Evolutionary conservation across 2,113 vertebrate genomes (phyloP).

Genomic region (Microcebus murinus): DNA sequence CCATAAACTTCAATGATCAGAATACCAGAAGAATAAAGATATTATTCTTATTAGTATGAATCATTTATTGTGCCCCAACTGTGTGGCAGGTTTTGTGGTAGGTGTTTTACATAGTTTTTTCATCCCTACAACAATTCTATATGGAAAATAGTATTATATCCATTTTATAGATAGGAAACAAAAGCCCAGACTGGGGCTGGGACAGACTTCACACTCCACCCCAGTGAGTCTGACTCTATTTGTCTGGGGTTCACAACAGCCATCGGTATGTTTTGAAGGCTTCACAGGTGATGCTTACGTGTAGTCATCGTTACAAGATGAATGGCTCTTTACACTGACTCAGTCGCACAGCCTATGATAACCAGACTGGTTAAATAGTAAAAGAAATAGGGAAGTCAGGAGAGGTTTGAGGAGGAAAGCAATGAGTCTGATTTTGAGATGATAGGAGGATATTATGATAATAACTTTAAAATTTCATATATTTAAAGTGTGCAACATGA

Average conservation of each 20-base stretch:
- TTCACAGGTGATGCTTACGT: too few relatives aligned
- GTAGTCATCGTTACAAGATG: too few relatives aligned
- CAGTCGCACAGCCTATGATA: not conserved
- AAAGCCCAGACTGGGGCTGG: not conserved
- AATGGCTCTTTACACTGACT: too few relatives aligned
- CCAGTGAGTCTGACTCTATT: too few relatives aligned
- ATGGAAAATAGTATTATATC: not conserved
- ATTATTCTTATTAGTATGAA: not conserved
- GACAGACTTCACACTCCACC: not conserved
- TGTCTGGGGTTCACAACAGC: too few relatives aligned
- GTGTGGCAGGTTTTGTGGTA: not conserved
- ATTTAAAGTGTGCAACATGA: not conserved
- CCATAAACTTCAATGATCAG: not conserved
- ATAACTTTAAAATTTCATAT: not conserved
- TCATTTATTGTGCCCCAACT: not conserved
- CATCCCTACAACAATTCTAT: not conserved
- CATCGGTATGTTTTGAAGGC: too few relatives aligned
- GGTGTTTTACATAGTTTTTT: not conserved
- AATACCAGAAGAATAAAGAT: not conserved
- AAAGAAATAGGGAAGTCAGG: not conserved
- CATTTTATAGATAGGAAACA: not conserved
- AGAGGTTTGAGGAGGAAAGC: not conserved
- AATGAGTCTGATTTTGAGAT: not conserved
- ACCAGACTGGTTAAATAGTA: not conserved
- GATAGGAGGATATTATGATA: not conserved